These are phyloP conservation scores for Amphipyra berbera DNA, from an alignment of 2,888 invertebrate genomes.

Conservation along the genomic window DNA sequence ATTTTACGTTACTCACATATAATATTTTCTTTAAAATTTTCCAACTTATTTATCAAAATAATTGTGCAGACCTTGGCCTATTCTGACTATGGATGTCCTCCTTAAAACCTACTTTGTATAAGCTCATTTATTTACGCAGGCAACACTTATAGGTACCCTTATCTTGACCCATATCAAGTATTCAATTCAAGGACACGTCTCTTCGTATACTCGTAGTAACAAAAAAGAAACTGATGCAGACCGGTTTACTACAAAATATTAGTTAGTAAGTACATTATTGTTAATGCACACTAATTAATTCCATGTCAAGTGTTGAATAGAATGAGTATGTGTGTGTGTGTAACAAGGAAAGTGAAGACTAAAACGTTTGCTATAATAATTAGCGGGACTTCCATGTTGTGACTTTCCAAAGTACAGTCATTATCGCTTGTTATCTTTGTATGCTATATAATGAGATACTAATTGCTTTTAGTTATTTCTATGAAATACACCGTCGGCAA, in stretches of 20 bases:
- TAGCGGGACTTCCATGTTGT: not conserved
- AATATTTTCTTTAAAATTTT: not conserved
- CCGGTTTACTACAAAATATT: constrained; percentile 10
- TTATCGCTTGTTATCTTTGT: constrained; percentile 4
- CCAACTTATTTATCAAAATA: too few relatives aligned
- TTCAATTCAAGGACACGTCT: not conserved
- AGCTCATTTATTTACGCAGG: too few relatives aligned
- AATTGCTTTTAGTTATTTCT: constrained; percentile 8
- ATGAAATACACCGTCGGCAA: not conserved
- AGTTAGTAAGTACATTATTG: not conserved
- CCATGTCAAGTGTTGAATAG: constrained; percentile 11
- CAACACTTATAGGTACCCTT: not conserved
- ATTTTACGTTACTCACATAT: constrained; percentile 21
- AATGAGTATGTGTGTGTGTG: not conserved
- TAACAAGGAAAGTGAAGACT: constrained; percentile 21
- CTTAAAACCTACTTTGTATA: not conserved
- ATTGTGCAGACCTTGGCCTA: too few relatives aligned
- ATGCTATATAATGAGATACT: not conserved
- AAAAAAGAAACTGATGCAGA: not conserved
- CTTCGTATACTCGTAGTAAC: not conserved
- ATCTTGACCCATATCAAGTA: not conserved
- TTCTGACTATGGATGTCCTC: not conserved
- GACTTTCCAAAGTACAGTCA: constrained; percentile 25
- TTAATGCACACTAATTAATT: constrained; percentile 1
- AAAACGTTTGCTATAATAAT: constrained; percentile 16